Percentiles rank a stretch among this genome's conserved stretches.
These are phyloP conservation scores for Caenorhabditis auriculariae DNA, from an alignment of 2,888 invertebrate genomes.

Conservation along the genomic window DNA sequence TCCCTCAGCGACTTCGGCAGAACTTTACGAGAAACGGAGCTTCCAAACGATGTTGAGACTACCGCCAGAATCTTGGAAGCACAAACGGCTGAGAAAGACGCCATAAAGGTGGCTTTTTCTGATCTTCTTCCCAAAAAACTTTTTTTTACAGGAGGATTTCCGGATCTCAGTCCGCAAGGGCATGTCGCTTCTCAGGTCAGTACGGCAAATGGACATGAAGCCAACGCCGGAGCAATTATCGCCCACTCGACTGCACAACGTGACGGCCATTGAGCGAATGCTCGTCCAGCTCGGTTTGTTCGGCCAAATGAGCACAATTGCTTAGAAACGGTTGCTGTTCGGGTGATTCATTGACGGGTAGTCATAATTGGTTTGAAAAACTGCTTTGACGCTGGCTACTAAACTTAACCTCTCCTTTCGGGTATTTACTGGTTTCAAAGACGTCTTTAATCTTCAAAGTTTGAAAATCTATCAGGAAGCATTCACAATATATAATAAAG, in stretches of 20 bases:
- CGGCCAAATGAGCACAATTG: no score
- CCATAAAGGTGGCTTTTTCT: slow-evolving; percentile 55
- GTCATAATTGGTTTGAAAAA: no score
- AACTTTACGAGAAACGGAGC: slow-evolving; percentile 72
- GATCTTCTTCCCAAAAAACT: neutral
- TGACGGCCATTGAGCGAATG: slow-evolving; percentile 87
- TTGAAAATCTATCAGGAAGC: no score
- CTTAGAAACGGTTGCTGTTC: no score
- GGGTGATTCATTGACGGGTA: no score
- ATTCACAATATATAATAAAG: no score
- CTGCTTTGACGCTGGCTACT: no score
- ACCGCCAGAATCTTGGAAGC: slow-evolving; percentile 83
- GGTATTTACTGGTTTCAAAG: no score
- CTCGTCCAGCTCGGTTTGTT: slow-evolving; percentile 48
- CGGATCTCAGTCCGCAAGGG: slow-evolving; percentile 84
- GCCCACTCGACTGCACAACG: slow-evolving; percentile 72
- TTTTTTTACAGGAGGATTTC: slow-evolving; percentile 75
- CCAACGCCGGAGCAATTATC: slow-evolving; percentile 55
- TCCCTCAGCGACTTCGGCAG: slow-evolving; percentile 84
- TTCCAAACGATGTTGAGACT: slow-evolving; percentile 88
- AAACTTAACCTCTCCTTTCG: no score
- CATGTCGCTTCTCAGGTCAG: slow-evolving; percentile 76
- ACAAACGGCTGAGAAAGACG: slow-evolving; percentile 71
- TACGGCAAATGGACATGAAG: slow-evolving; percentile 64
- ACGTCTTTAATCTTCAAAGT: no score